Evolutionary conservation across 2,888 invertebrate genomes (phyloP), one percentile per base, ranked within the genome.

Genomic region (Drosophila tanythrix): DNA sequence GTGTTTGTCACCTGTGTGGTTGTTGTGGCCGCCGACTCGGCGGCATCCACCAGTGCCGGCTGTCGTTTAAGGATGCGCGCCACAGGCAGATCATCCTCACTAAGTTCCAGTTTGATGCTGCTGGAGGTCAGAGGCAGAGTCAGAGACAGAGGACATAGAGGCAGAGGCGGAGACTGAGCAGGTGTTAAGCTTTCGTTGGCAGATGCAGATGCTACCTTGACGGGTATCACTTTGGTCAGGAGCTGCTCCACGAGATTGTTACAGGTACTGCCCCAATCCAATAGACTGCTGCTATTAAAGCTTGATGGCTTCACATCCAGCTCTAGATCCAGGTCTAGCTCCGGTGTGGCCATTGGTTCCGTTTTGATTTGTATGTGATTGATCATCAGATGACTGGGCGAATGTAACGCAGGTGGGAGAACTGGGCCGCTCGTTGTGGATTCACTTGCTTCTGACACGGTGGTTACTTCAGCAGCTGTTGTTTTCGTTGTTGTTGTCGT

Each of bases 161-260:
- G 15, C n/a, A n/a, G 13, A 13, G 21, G 53, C 25, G 11, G 43
- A 25, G 46, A 46, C 5, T 2, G 13, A 29, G n/a, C n/a, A n/a
- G 40, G 8, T 2, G 27, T 8, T 50, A 21, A 15, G 38, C 29
- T 51, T 15, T 68, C 70, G 15, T 51, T 50, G 10, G 13, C 21
- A 3, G 48, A 15, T 15, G 18, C 10, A 21, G 61, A 10, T 18
- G 61, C 64, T 21, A 27, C 40, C 21, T 60, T 58, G 3, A 25
- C 5, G 7, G 63, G 46, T 10, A 74, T 33, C 25, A 65, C 57
- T 46, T 94, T 51, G 95, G 94, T 76, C 92, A 94, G 92, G 95
- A 97, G 92, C 92, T 97, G 96, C 91, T 96, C 96, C 92, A 97
- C 95, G 91, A 97, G 96, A 92, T 94, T 96, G 92, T 97, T 96